Evolutionary conservation across 35 echinoderm and acorn worm genomes (phyloP), one percentile per base, ranked within the genome.

Genomic region (Ptychodera flava): DNA sequence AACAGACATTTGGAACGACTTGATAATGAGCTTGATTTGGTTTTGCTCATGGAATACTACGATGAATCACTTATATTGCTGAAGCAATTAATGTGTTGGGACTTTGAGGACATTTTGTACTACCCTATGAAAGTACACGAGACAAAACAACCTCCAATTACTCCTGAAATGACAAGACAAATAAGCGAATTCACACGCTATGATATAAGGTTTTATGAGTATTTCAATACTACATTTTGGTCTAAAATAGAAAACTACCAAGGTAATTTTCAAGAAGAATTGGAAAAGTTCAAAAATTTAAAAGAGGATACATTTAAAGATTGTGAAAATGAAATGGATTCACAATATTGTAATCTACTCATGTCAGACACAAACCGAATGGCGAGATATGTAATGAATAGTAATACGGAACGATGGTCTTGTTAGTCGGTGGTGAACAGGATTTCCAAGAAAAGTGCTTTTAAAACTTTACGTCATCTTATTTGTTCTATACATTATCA

Each of bases 101-200:
- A 87, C 30, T 92, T 90, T 34, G 84, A 95, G 80, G 90, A 95
- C 84, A 95, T 95, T 30, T n/a, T 95, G 34, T 95, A 95, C 38
- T 64, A 90, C 34, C 81, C 94, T 16, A 82, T 86, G 1, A 87
- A 85, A 28, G 85, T 95, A 31, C 84, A 90, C 27, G 87, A 84
- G 28, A n/a, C 84, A 0, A 90, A 76, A 16, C 78, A 78, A 76
- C 80, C 38, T 31, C 34, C 76, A 1, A 76, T 89, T 32, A 84
- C 22, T 34, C 31, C 28, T 33, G 34, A 89, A 0, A 32, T 84
- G 80, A 28, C 27, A 84, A 22, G 34, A 35, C 30, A 34, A 35
- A 84, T 89, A 37, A 15, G 16, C 16, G 35, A 77, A 15, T 84
- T 52, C 80, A 84, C 38, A 27, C 64, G 37, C 16, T 79, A 52